Evolutionary conservation across 2,113 vertebrate species (phyloP), one percentile per base, ranked within the genome.

Genomic region (Ceratotherium simum): DNA sequence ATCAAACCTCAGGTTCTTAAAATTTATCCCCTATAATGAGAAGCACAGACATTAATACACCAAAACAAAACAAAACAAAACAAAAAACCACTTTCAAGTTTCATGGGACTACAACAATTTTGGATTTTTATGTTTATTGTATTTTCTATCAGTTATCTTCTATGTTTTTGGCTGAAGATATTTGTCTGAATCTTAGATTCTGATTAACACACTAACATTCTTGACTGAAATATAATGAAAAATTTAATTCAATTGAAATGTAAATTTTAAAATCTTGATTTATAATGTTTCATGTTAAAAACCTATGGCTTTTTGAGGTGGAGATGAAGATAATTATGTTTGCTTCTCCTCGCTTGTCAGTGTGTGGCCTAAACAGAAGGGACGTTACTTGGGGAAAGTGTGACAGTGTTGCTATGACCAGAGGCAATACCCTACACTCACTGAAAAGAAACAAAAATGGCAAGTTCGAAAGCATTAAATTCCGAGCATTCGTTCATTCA

Each of bases 111-210:
- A 73, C 0, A 79, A 67, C 12, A 70, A 58, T 33, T 84, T 75
- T 36, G n/a, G 5, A 90, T 84, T 84, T 85, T 92, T 80, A n/a
- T 36, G 33, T 46, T 78, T 29, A 51, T 42, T 36, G 1, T 73
- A 36, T 92, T 95, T 96, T 48, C 51, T 73, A 20, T 83, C 29
- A 60, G 31, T 69, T 94, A 78, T 91, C 18, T 91, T 91, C 91
- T 65, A 58, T 54, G 79, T 51, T 69, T 85, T 90, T 75, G 65
- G 16, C 87, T 82, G 25, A 88, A 84, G 46, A 90, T 60, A 39
- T 84, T 84, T 39, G 21, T 80, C 36, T 86, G 64, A 48, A 25
- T 79, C 42, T 91, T 91, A 83, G 29, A 48, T 86, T 94, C 54
- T 54, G 33, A 92, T 54, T 27, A 89, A 33, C 17, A 80, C 1